phyloP scores from a whole-genome alignment of 2,888 invertebrate genomes.

The Macaria liturata region DNA sequence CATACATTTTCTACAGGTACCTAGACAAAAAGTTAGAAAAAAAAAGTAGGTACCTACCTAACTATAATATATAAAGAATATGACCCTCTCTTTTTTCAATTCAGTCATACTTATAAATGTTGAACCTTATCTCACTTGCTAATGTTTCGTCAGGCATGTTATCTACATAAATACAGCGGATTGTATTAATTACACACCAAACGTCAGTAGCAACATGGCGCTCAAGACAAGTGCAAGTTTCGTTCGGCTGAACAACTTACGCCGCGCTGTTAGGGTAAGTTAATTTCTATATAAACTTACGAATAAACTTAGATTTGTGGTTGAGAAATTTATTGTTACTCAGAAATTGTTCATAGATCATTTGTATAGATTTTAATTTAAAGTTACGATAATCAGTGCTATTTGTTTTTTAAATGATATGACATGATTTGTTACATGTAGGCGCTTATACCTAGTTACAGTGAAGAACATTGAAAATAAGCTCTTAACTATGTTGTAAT shows the following conservation, averaged over 20 bases:
- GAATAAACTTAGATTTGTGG: too few relatives aligned
- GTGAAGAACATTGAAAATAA: conserved; percentile 13
- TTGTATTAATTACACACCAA: conserved; percentile 28
- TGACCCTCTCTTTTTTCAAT: not conserved
- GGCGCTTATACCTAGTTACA: not conserved
- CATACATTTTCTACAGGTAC: too few relatives aligned
- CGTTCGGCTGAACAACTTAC: conserved; percentile 50
- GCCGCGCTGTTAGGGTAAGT: conserved; percentile 59
- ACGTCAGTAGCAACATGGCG: conserved; percentile 65
- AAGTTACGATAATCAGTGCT: conserved; percentile 22
- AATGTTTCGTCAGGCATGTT: conserved; percentile 48
- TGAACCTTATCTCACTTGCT: conserved; percentile 64
- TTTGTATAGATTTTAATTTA: not conserved
- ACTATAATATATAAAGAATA: too few relatives aligned
- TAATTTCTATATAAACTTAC: too few relatives aligned
- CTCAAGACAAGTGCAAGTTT: conserved; percentile 63
- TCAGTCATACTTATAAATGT: conserved; percentile 23
- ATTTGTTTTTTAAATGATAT: conserved; percentile 27
- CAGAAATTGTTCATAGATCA: too few relatives aligned
- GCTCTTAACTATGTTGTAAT: not conserved
- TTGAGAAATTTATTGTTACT: too few relatives aligned
- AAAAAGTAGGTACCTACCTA: too few relatives aligned
- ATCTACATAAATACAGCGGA: conserved; percentile 28
- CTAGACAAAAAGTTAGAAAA: too few relatives aligned
- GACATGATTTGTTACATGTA: conserved; percentile 18